A percentile compares a stretch with the other conserved stretches of the same genome.
Evolutionary conservation across 1,140 invertebrate species (phyloP).

Genomic region (Capitella teleta): DNA sequence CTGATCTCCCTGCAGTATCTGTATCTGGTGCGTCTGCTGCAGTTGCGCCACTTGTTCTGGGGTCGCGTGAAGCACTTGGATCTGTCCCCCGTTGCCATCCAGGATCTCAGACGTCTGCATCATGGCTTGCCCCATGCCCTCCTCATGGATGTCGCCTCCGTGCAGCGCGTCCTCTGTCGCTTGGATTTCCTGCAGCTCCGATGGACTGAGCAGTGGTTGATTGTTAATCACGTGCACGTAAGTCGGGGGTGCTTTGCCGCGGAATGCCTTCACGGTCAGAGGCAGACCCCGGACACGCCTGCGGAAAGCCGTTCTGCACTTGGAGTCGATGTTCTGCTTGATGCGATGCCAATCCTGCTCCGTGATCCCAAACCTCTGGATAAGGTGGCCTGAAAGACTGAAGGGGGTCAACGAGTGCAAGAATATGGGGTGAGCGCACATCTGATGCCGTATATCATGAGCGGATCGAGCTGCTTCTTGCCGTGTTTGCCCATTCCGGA

Average conservation of each 20-base stretch:
- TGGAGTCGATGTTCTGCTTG: conserved; percentile 49
- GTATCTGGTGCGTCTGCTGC: conserved; percentile 41
- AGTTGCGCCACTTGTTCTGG: conserved; percentile 41
- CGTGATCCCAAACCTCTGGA: conserved; percentile 45
- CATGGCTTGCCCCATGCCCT: background rate
- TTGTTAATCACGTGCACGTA: conserved; percentile 11
- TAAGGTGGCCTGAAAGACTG: conserved; percentile 43
- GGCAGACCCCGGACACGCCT: conserved; percentile 39
- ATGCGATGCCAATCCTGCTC: conserved; percentile 49
- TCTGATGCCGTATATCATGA: conserved; percentile 48
- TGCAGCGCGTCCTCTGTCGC: too few species aligned
- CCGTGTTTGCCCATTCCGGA: conserved; percentile 48
- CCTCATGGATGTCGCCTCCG: too few species aligned
- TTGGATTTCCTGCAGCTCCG: too few species aligned
- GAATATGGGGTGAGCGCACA: conserved; percentile 18
- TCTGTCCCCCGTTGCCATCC: conserved; percentile 24
- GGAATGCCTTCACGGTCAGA: conserved; percentile 38
- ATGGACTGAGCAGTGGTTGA: too few species aligned
- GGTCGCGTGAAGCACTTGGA: conserved; percentile 42
- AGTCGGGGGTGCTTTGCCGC: conserved; percentile 17
- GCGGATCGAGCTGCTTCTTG: conserved; percentile 48
- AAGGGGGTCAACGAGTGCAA: too few species aligned
- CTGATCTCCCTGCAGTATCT: conserved; percentile 37
- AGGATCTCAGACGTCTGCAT: conserved; percentile 22
- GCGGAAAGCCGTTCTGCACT: conserved; percentile 47